Base-by-base conservation (phyloP, 2,888 invertebrate species). In the Oscheius sp. region DNA sequence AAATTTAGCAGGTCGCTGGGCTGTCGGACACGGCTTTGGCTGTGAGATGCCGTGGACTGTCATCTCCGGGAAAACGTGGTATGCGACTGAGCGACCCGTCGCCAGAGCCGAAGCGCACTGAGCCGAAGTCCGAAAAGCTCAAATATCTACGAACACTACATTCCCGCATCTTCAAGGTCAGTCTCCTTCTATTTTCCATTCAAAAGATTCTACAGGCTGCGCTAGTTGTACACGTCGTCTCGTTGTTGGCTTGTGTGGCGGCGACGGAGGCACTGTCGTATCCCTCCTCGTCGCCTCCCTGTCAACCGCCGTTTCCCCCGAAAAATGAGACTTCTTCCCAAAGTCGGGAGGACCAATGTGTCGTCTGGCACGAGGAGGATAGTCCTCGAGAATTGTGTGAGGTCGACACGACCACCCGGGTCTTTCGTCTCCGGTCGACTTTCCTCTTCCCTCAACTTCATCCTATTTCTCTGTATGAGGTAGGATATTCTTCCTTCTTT, bases 391-490 rank as follows among this genome's bases (percentile, higher is more conserved):
- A 81, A 43, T 68, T 81, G 12, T 81, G 81, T 35, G 72, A 74
- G 53, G 73, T 76, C 52, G 74, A 74, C 59, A 70, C 74, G 23
- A 73, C 74, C 35, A 71, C 73, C 9, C 69, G 81, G 2, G 45
- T 75, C 41, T 55, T 69, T 21, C 74, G 70, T 21, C 64, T 81
- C 13, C 72, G 72, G 21, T 73, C 78, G 23, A 77, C 77, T 43
- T 81, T 76, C 63, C 59, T 81, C n/a, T 79, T 79, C 53, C 69
- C 74, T 23, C 72, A 78, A 29, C 49, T 77, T 13, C 79, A 81
- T 25, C 81, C 81, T 45, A 52, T 81, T 68, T 79, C 81, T 23
- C 61, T 81, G 13, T 79, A 75, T 72, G 78, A 81, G 59, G 81
- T 79, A 27, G 52, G 69, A 1, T 1, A 18, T 35, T 41, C 41